Evolutionary conservation across 2,797 vertebrate species (phyloP).

Genomic region (Cuculus canorus): DNA sequence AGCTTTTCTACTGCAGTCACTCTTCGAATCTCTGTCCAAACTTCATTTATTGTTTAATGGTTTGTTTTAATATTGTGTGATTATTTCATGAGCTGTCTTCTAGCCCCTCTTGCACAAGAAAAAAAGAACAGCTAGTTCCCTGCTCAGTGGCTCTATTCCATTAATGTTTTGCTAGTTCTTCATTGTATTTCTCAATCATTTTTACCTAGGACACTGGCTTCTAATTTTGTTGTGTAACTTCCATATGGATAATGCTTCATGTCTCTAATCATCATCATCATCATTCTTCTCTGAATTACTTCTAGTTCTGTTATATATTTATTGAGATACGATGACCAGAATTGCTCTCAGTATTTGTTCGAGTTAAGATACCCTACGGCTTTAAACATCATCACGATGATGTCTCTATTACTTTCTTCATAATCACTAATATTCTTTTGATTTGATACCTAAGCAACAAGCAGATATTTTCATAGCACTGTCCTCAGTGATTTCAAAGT

Average conservation of each 20-base stretch:
- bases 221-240: conserved; percentile 20
- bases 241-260: not conserved
- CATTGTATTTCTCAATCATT: not conserved
- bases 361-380: not conserved
- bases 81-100: not conserved
- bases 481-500: not conserved
- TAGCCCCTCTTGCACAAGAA: not conserved
- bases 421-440: not conserved
- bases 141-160: not conserved
- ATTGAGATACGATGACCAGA: not conserved
- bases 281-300: not conserved
- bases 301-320: not conserved
- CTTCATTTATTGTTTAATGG: not conserved
- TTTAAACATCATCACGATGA: not conserved
- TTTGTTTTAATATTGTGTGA: not conserved
- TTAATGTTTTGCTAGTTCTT: not conserved
- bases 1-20: not conserved
- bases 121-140: not conserved
- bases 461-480: not conserved
- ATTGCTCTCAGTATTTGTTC: not conserved
- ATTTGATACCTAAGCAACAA: not conserved
- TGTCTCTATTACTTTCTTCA: not conserved
- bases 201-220: not conserved
- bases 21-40: not conserved
- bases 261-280: not conserved